phyloP scores from a whole-genome alignment of 2,797 vertebrate genomes.

The Propithecus perrieri region DNA sequence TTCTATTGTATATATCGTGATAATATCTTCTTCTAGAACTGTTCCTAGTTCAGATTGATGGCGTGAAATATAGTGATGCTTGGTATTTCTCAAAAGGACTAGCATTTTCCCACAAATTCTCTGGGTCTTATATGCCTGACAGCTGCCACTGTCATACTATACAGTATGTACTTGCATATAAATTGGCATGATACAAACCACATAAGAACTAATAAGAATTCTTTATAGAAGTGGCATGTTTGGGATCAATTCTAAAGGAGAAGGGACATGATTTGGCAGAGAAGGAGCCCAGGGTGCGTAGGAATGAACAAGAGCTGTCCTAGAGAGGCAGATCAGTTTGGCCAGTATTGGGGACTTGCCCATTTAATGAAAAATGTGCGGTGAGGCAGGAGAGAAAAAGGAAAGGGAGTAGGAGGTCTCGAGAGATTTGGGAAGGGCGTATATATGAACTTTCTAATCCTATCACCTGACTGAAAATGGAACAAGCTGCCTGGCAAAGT shows the following conservation, averaged over 20 bases:
- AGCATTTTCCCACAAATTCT: neutral
- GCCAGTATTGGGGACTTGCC: neutral
- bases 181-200: neutral
- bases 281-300: neutral
- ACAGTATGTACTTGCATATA: neutral
- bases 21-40: conserved; percentile 3
- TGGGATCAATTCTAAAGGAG: neutral
- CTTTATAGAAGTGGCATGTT: neutral
- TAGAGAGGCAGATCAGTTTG: neutral
- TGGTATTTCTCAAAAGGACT: neutral
- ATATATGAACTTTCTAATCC: neutral
- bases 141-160: neutral
- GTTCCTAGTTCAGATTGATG: neutral
- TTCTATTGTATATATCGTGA: neutral
- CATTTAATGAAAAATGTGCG: neutral
- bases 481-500: neutral
- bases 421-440: neutral
- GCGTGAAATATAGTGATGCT: neutral
- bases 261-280: neutral
- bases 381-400: neutral
- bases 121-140: neutral
- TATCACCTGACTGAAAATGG: neutral
- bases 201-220: neutral
- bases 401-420: neutral
- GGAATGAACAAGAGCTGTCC: neutral